Conservation (phyloP, 1,140 invertebrate genomes). For the Aphis gossypii region DNA sequence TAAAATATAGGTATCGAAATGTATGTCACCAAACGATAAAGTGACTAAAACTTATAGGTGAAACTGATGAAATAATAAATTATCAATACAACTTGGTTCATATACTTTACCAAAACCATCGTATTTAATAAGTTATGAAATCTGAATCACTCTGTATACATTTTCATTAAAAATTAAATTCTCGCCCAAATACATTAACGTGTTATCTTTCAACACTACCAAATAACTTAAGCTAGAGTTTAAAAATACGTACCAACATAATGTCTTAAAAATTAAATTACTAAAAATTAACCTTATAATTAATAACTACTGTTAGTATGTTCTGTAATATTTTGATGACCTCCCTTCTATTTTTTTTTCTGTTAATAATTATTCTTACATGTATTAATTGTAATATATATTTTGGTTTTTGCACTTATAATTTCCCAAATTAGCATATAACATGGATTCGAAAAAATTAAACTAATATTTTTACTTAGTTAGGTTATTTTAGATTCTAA, state of each 20-base stretch:
- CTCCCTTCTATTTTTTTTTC: background rate
- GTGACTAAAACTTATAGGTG: background rate
- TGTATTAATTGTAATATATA: background rate
- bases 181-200: too few relatives aligned
- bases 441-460: background rate
- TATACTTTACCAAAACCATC: background rate
- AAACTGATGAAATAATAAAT: background rate
- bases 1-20: background rate
- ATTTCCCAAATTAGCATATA: background rate
- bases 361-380: background rate
- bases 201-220: too few relatives aligned
- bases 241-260: too few relatives aligned
- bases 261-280: too few relatives aligned
- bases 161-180: too few relatives aligned
- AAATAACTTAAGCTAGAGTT: too few relatives aligned
- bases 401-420: background rate
- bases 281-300: too few relatives aligned
- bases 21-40: background rate
- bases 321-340: background rate
- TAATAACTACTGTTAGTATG: background rate
- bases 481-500: too few relatives aligned
- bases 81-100: background rate
- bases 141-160: too few relatives aligned
- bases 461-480: too few relatives aligned
- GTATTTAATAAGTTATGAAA: background rate